phyloP scores from a whole-genome alignment of 2,113 vertebrate species.

The Pica pica region DNA sequence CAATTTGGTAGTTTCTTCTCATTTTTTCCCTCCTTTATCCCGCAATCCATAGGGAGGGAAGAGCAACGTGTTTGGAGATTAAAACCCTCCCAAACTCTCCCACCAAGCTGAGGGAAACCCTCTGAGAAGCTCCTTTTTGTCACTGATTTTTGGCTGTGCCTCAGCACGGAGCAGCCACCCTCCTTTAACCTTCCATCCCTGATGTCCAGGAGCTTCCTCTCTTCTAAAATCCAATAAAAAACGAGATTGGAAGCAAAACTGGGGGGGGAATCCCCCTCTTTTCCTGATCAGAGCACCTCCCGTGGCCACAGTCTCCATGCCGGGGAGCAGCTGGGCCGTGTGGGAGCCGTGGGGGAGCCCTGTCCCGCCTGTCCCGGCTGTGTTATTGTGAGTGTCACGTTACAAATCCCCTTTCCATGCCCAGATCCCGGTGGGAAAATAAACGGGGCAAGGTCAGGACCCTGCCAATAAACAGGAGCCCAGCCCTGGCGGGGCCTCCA shows the following conservation, averaged over 20 bases:
- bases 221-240: background rate
- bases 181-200: background rate
- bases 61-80: background rate
- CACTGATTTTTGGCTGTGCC: rapidly evolving
- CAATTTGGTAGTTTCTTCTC: background rate
- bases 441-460: conserved; percentile 69
- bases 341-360: conserved; percentile 54
- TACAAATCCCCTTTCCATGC: conserved; percentile 76
- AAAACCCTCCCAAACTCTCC: background rate
- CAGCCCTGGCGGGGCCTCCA: conserved; percentile 30
- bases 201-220: background rate
- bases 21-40: background rate
- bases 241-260: background rate
- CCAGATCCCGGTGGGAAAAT: conserved; percentile 69
- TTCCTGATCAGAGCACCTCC: background rate
- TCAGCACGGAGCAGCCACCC: background rate
- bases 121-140: background rate
- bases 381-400: conserved; percentile 78
- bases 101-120: background rate
- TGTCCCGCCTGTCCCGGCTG: conserved; percentile 37
- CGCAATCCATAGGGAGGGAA: rapidly evolving
- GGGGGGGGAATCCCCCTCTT: background rate
- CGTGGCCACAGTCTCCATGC: background rate
- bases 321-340: conserved; percentile 50
- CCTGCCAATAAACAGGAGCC: conserved; percentile 75